Base-by-base conservation (phyloP, 2,797 vertebrate genomes). In the Thamnophis elegans region DNA sequence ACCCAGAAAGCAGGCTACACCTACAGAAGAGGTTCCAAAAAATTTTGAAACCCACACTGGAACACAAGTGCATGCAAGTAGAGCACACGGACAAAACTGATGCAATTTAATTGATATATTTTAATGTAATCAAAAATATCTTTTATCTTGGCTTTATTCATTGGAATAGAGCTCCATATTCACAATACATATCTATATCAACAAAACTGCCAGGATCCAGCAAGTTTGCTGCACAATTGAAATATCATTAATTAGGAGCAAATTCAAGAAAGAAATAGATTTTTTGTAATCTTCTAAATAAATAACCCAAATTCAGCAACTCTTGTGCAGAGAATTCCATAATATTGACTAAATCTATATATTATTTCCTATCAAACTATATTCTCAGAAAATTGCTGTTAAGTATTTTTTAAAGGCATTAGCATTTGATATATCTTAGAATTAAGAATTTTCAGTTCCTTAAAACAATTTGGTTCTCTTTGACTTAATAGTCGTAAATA, bases 381-480 rank as follows among this genome's bases (percentile, higher is more conserved):
- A 85, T 65, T 68, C 82, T 55, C 60, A 20, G 36, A 9, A 78
- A 58, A 47, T 42, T 89, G n/a, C 25, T 53, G 22, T 11, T 11
- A 87, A 54, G 2, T 88, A 62, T 87, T 78, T 78, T 6, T 59
- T 78, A 36, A 65, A 73, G 0, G 25, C 12, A 92, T 85, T 91
- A 92, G 36, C 0, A 0, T 53, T 82, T 26, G 86, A 32, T 47
- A 6, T n/a, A 92, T 28, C n/a, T 88, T 86, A 85, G 20, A 5
- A 82, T 82, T 82, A 47, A 82, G 54, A 91, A 94, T 87, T 91
- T 94, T 89, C 65, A 18, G 28, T 88, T 95, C 86, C 88, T 95
- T 62, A 60, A 90, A 88, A 92, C 94, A 88, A 91, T 94, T 0
- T 94, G 73, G 51, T 87, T 89, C 9, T 94, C 56, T 95, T 94